These are phyloP conservation scores for Hoplostethus mediterraneus DNA, from an alignment of 2,797 vertebrate species.

Conservation along the genomic window DNA sequence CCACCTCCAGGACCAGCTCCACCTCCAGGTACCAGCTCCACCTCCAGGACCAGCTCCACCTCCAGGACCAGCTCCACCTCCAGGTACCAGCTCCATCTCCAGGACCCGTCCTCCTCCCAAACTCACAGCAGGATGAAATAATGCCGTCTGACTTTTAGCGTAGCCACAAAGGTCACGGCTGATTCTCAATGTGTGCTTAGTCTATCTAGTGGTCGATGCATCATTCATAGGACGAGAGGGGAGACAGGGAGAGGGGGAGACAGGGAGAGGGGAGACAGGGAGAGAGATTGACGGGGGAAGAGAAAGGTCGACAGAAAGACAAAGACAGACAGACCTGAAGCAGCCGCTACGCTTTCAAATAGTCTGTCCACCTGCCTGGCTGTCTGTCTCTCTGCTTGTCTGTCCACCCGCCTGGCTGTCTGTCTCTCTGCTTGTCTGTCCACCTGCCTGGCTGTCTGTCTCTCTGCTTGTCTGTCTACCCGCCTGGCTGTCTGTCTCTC, in stretches of 20 bases:
- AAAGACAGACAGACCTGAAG: background rate
- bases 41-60: too few relatives aligned
- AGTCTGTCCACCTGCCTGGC: background rate
- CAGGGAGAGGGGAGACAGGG: background rate
- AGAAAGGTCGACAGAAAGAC: conserved; percentile 2
- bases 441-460: background rate
- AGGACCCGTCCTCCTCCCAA: too few relatives aligned
- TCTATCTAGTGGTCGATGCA: conserved; percentile 20
- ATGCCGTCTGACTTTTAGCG: background rate
- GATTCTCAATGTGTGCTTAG: conserved; percentile 39
- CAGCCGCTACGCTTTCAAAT: too few relatives aligned
- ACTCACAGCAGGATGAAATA: too few relatives aligned
- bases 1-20: too few relatives aligned
- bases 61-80: too few relatives aligned
- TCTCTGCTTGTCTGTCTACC: background rate
- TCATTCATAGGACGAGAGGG: conserved; percentile 29
- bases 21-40: too few relatives aligned
- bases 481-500: background rate
- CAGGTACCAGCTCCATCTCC: too few relatives aligned
- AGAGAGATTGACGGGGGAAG: background rate
- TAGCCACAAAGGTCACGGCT: conserved; percentile 48
- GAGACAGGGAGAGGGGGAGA: background rate
- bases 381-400: background rate
- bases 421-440: conserved; percentile 1
- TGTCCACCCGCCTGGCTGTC: background rate